Evolutionary conservation across 2,888 invertebrate species (phyloP).

Genomic region (Nowickia ferox): DNA sequence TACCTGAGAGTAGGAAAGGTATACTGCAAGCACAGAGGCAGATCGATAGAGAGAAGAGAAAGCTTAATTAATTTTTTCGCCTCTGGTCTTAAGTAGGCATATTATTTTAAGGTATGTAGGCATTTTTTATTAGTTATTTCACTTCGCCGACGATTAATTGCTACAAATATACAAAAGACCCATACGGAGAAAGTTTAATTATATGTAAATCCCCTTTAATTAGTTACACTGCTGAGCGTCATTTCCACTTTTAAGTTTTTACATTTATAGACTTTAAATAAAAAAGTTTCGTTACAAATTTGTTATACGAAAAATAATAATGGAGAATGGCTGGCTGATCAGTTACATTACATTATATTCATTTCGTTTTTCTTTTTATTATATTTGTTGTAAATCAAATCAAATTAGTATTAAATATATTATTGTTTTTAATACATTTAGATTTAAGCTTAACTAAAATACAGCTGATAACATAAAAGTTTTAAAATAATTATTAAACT

Average conservation of each 20-base stretch:
- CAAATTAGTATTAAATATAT: constrained; percentile 55
- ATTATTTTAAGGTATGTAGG: too few species aligned
- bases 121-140: too few species aligned
- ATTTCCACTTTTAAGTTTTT: neutral
- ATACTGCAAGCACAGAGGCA: too few species aligned
- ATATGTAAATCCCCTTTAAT: too few species aligned
- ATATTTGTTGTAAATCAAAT: constrained; percentile 40
- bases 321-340: neutral
- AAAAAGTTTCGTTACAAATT: neutral
- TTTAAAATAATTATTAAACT: constrained; percentile 32
- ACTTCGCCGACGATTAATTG: too few species aligned
- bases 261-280: neutral
- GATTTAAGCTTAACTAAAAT: constrained; percentile 61
- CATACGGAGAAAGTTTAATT: too few species aligned
- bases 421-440: constrained; percentile 41
- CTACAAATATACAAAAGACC: too few species aligned
- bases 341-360: constrained; percentile 34
- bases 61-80: too few species aligned
- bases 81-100: too few species aligned
- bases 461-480: constrained; percentile 44
- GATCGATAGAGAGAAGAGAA: too few species aligned
- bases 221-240: too few species aligned
- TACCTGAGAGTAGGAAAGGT: too few species aligned
- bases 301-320: neutral
- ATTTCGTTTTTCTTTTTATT: constrained; percentile 48